A percentile compares a stretch with the other conserved stretches of the same genome.
Conservation (phyloP, 2,113 vertebrate species). For the Calonectris borealis region DNA sequence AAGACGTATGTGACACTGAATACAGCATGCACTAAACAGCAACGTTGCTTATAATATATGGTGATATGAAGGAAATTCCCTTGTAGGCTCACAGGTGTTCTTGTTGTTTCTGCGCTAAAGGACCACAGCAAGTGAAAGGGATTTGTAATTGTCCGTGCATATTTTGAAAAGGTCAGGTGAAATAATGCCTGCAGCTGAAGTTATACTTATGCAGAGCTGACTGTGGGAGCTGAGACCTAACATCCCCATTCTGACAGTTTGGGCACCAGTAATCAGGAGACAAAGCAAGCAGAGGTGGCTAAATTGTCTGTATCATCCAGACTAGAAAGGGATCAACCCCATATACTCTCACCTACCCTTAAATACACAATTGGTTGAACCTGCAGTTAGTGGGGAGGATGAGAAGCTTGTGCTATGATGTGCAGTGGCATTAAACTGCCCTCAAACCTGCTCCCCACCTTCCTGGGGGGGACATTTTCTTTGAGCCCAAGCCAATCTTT, state of each 20-base stretch:
- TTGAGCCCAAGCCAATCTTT: neutral
- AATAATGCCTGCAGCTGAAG: neutral
- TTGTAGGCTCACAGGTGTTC: neutral
- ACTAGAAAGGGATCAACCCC: neutral
- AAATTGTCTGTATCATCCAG: neutral
- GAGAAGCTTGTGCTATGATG: neutral
- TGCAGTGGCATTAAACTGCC: neutral
- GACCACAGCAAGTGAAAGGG: neutral
- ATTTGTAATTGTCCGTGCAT: neutral
- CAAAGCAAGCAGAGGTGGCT: neutral
- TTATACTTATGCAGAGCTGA: neutral
- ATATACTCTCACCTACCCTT: neutral
- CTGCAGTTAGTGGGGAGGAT: neutral
- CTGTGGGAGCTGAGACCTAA: neutral
- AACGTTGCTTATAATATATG: fast-evolving
- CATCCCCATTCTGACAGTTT: neutral
- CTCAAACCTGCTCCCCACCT: neutral
- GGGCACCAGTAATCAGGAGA: neutral
- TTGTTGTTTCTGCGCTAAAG: neutral
- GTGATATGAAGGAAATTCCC: neutral
- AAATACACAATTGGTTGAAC: neutral
- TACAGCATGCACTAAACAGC: neutral
- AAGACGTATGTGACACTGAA: neutral
- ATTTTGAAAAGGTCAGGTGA: neutral
- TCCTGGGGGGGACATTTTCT: too few species aligned